Base-by-base conservation (phyloP, 2,113 vertebrate genomes). In the Tauraco erythrolophus region DNA sequence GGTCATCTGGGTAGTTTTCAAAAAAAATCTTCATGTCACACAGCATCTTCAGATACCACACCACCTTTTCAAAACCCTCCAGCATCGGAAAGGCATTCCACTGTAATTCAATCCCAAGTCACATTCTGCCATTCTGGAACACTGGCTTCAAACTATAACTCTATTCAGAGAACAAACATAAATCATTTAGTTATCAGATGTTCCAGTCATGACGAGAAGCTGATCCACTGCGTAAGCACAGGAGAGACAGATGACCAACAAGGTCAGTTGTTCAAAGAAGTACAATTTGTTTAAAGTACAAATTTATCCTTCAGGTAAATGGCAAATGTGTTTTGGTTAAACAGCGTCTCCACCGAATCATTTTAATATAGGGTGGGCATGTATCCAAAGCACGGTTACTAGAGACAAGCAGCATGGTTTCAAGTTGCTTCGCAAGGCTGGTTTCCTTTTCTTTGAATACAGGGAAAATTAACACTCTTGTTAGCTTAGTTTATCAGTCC, bases 381-480 rank as follows among this genome's bases (percentile, higher is more conserved):
- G 11, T 48, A 93, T 33, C 48, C 82, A 95, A 93, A 95, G 75
- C 22, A 88, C 65, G 54, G n/a, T 27, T 80, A 92, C 8, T 33
- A 33, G 70, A 96, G 35, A 88, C 68, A 95, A 91, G 33, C 19
- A 72, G 80, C 35, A 71, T 60, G 9, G 48, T 92, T 98, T 96
- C 70, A 82, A 33, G 69, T 85, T 96, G 81, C 60, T 97, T 90
- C 91, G 60, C 61, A 98, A 56, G 62, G 82, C 3, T 56, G 16
- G 24, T 82, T 97, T 97, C 80, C 77, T 84, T 89, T 96, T 96
- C 84, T 96, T 92, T 78, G 75, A 95, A 89, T 62, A 96, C 90
- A 86, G 35, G 61, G 48, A 93, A 75, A 91, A 58, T n/a, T 92
- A 95, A 68, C 7, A 83, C 16, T 57, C 72, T 46, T 71, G 9